Percentiles rank a stretch among this genome's conserved stretches.
phyloP scores from a whole-genome alignment of 2,888 invertebrate genomes.

The Parthenolecanium corni region DNA sequence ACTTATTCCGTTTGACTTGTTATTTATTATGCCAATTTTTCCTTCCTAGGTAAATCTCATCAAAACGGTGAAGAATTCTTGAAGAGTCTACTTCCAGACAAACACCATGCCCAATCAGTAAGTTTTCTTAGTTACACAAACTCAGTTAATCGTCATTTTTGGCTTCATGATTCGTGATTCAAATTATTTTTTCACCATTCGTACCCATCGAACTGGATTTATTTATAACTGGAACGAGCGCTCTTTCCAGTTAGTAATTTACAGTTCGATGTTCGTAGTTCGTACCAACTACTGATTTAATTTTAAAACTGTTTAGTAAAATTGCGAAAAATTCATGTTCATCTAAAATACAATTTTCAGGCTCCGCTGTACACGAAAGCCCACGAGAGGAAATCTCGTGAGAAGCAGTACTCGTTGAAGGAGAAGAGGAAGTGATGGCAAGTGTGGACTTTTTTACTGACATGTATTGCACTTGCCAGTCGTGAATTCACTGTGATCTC shows the following conservation, averaged over 20 bases:
- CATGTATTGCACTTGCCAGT: too few relatives aligned
- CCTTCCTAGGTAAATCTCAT: slow-evolving; percentile 3
- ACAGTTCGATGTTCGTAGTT: too few relatives aligned
- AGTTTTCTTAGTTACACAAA: background rate
- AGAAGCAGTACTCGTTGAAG: slow-evolving; percentile 18
- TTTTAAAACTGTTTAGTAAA: background rate
- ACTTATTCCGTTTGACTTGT: too few relatives aligned
- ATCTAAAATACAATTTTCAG: background rate
- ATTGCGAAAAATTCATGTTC: background rate
- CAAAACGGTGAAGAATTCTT: slow-evolving; percentile 21
- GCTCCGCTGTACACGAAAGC: slow-evolving; percentile 12
- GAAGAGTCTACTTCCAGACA: slow-evolving; percentile 40
- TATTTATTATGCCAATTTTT: too few relatives aligned
- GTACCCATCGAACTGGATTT: too few relatives aligned
- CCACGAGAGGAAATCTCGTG: slow-evolving; percentile 21
- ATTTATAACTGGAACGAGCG: too few relatives aligned
- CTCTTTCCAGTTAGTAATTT: too few relatives aligned
- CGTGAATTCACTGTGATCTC: too few relatives aligned
- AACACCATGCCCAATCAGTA: slow-evolving; percentile 35
- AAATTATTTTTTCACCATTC: too few relatives aligned
- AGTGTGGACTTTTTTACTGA: too few relatives aligned
- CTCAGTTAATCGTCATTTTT: background rate
- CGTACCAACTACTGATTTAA: too few relatives aligned
- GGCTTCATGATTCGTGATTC: background rate
- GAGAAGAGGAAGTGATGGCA: too few relatives aligned